These are phyloP conservation scores for Diachasmimorpha longicaudata DNA, from an alignment of 1,140 invertebrate species.

Conservation along the genomic window DNA sequence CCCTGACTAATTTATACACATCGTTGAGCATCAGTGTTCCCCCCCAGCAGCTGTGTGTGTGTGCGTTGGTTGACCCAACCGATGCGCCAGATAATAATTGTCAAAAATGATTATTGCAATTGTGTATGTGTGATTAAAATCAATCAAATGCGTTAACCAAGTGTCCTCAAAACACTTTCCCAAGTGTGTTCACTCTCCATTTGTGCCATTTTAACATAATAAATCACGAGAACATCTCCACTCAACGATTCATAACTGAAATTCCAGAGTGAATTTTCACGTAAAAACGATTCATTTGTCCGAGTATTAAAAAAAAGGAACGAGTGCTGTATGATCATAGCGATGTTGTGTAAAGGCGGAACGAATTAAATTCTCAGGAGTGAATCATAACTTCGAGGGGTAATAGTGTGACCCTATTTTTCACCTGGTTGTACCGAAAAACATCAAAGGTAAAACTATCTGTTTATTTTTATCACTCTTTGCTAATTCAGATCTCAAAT, in stretches of 20 bases:
- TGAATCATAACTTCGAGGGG: background rate
- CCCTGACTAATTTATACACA: background rate
- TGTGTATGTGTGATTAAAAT: constrained; percentile 1
- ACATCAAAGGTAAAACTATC: background rate
- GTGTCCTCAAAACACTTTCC: background rate
- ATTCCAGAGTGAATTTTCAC: background rate
- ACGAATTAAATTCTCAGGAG: background rate
- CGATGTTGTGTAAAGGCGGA: background rate
- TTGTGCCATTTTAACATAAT: background rate
- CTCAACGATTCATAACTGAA: background rate
- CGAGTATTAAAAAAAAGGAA: background rate
- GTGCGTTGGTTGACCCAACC: constrained; percentile 9
- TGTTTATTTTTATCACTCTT: background rate
- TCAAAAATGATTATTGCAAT: constrained; percentile 2
- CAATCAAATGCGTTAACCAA: background rate
- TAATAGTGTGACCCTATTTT: background rate
- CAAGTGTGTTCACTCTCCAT: background rate
- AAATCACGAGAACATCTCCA: background rate
- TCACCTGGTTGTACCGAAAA: background rate
- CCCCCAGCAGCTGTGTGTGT: background rate
- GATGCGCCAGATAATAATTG: constrained; percentile 8
- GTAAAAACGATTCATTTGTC: background rate
- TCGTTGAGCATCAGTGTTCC: background rate
- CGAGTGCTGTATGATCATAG: background rate
- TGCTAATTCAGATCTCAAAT: background rate